Evolutionary conservation across 2,797 vertebrate species (phyloP).

Genomic region (Sus cebifrons): DNA sequence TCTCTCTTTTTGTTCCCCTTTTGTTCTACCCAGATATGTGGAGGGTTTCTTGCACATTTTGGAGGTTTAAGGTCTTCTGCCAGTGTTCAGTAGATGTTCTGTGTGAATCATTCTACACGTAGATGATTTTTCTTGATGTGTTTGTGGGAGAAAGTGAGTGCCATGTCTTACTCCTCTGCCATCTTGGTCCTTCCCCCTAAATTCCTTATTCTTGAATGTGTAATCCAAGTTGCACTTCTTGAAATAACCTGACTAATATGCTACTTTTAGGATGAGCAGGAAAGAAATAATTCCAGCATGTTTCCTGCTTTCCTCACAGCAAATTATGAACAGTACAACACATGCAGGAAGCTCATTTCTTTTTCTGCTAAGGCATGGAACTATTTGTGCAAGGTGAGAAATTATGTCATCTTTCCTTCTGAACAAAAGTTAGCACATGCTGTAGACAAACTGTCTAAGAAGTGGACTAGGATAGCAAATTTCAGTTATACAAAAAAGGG

Average conservation of each 20-base stretch:
- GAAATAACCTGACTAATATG: conserved; percentile 17
- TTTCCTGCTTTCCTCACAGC: conserved; percentile 57
- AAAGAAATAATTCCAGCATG: conserved; percentile 39
- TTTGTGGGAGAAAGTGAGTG: no score
- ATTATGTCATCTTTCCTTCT: conserved; percentile 67
- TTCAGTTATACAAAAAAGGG: neutral
- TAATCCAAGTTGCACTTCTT: conserved; percentile 9
- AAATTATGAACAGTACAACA: conserved; percentile 41
- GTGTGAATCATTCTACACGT: no score
- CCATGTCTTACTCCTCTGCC: no score
- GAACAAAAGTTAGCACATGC: conserved; percentile 61
- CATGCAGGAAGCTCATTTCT: conserved; percentile 70
- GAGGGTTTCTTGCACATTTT: no score
- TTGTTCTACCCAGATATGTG: no score
- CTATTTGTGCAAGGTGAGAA: conserved; percentile 58
- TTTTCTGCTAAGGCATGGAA: conserved; percentile 62
- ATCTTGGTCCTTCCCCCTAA: neutral
- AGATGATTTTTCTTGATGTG: no score
- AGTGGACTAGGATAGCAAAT: neutral
- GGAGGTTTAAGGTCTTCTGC: no score
- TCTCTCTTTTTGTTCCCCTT: no score
- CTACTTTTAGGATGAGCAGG: conserved; percentile 38
- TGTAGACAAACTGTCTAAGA: conserved; percentile 5
- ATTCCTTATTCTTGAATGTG: conserved; percentile 22
- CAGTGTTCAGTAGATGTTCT: no score